A percentile compares a stretch with the other conserved stretches of the same genome.
These are phyloP conservation scores for Cyclina sinensis DNA, from an alignment of 1,140 invertebrate species.

Conservation along the genomic window DNA sequence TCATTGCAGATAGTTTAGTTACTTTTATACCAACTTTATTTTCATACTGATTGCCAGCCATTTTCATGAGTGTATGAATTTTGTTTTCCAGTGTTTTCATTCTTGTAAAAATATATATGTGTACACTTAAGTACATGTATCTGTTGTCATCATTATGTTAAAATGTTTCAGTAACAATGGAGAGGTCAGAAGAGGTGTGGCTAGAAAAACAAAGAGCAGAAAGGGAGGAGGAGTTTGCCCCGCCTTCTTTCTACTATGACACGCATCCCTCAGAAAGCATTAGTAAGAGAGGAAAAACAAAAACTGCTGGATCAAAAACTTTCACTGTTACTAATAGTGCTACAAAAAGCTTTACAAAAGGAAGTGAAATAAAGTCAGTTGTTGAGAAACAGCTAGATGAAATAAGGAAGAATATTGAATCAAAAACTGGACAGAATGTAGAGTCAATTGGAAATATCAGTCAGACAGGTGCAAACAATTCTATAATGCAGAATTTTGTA, in stretches of 20 bases:
- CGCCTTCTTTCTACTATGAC: constrained; percentile 72
- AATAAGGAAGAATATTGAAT: constrained; percentile 12
- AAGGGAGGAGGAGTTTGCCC: constrained; percentile 76
- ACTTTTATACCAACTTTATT: no score
- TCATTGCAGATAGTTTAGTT: no score
- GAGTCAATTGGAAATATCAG: not conserved
- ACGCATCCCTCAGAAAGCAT: not conserved
- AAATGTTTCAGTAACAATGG: constrained; percentile 66
- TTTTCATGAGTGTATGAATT: no score
- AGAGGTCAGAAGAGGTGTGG: constrained; percentile 70
- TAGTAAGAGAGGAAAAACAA: not conserved
- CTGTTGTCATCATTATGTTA: no score
- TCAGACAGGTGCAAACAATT: not conserved
- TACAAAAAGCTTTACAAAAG: not conserved
- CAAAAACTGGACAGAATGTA: not conserved
- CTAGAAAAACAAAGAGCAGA: constrained; percentile 72
- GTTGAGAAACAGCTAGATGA: constrained; percentile 6
- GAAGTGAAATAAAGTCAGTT: constrained; percentile 1
- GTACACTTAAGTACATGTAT: not conserved
- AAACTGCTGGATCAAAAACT: not conserved
- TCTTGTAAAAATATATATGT: constrained; percentile 16
- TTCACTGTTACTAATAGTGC: not conserved
- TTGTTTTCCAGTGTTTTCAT: no score
- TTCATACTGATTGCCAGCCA: no score
- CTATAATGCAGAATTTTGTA: not conserved